Evolutionary conservation across 2,888 invertebrate species (phyloP).

Genomic region (Sarcophaga subvicina): DNA sequence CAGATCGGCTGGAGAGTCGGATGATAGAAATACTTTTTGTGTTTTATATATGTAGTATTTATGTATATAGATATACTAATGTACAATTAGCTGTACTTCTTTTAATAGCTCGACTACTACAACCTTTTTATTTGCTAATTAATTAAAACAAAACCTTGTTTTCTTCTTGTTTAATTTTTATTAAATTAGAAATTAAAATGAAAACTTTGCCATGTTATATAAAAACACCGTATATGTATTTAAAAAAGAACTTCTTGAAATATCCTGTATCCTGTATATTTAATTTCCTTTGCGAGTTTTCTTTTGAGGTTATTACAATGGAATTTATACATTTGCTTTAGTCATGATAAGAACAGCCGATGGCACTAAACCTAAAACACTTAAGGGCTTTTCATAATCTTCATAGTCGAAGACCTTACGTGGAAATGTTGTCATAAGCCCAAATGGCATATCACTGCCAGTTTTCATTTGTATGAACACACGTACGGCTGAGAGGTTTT

Average conservation of each 20-base stretch:
- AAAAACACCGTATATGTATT: constrained; percentile 30
- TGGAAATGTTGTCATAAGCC: constrained; percentile 95
- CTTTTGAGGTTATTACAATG: not conserved
- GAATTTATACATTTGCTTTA: constrained; percentile 79
- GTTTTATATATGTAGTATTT: too few species aligned
- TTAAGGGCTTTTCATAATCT: constrained; percentile 94
- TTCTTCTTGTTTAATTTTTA: constrained; percentile 21
- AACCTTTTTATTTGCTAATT: too few species aligned
- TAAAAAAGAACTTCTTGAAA: constrained; percentile 10
- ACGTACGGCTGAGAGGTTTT: constrained; percentile 94
- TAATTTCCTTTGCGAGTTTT: not conserved
- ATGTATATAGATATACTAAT: too few species aligned
- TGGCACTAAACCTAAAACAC: constrained; percentile 92
- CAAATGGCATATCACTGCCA: constrained; percentile 88
- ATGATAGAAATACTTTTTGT: too few species aligned
- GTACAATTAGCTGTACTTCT: too few species aligned
- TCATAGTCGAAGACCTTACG: constrained; percentile 92
- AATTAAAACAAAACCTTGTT: too few species aligned
- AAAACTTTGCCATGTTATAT: constrained; percentile 53
- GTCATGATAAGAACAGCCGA: constrained; percentile 92
- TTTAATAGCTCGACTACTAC: too few species aligned
- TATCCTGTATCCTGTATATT: not conserved
- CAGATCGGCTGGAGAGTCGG: too few species aligned
- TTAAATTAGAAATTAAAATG: constrained; percentile 43
- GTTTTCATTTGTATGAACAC: constrained; percentile 92